These are phyloP conservation scores for Microctonus hyperodae DNA, from an alignment of 2,888 invertebrate species.

Conservation along the genomic window DNA sequence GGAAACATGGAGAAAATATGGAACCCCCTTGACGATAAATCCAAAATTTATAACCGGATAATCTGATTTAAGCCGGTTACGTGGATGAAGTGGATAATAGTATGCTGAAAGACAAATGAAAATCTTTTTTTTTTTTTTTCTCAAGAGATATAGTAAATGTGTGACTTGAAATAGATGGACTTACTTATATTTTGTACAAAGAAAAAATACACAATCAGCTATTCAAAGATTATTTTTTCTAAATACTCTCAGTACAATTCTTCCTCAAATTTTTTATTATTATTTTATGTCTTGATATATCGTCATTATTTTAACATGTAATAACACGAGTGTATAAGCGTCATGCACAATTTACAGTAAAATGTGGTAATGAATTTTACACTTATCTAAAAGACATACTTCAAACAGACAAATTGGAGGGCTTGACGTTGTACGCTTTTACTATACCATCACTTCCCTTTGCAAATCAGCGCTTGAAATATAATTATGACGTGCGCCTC, in stretches of 20 bases:
- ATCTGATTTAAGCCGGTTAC: conserved; percentile 39
- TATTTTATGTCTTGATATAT: neutral
- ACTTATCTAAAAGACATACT: neutral
- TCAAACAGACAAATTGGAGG: conserved; percentile 8
- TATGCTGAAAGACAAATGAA: conserved; percentile 26
- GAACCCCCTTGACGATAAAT: conserved; percentile 37
- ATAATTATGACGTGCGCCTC: conserved; percentile 17
- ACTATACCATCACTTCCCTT: neutral
- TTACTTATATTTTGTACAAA: neutral
- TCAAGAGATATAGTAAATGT: neutral
- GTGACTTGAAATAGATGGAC: neutral
- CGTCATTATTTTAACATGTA: neutral
- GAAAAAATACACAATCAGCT: neutral
- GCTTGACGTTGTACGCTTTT: neutral
- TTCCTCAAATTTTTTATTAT: too few relatives aligned
- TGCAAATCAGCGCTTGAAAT: conserved; percentile 19
- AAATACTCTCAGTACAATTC: too few relatives aligned
- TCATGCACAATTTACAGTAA: neutral
- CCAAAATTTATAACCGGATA: conserved; percentile 48
- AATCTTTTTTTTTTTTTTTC: conserved; percentile 8
- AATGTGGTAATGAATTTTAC: conserved; percentile 8
- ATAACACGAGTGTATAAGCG: neutral
- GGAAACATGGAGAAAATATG: conserved; percentile 33
- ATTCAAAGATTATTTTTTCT: too few relatives aligned
- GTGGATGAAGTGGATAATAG: conserved; percentile 24